Evolutionary conservation across 2,113 vertebrate species (phyloP), one percentile per base, ranked within the genome.

Genomic region (Haplochromis vanheusdeni): DNA sequence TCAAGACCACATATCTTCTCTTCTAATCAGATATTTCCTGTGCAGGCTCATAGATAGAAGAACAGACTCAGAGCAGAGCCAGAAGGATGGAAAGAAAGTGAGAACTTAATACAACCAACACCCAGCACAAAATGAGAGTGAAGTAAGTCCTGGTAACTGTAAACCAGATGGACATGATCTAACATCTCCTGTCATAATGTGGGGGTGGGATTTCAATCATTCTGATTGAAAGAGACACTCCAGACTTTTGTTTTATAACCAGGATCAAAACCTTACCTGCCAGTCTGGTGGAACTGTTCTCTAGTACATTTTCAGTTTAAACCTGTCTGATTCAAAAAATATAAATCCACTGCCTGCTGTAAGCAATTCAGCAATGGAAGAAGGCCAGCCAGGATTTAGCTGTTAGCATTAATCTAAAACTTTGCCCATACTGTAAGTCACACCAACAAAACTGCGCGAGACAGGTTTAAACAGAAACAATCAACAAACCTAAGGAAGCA

Each of bases 21-120:
- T 47, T 33, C 14, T 37, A 12, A 83, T 54, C 51, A 73, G 68
- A 85, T 51, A 9, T 12, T n/a, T 68, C 19, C 65, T 28, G 26
- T 12, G 49, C 13, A 85, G 6, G 68, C 19, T 45, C 23, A 65
- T 4, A 42, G 58, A 56, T 9, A 55, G 62, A 77, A 62, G 23
- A 37, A 33, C 2, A 16, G 54, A 73, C 54, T 33, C 37, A 86
- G 84, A 92, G 60, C 79, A 88, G 75, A 93, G 92, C 80, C 89
- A 92, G 83, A 90, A 55, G 89, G 85, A 87, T 37, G 28, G 84
- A 83, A 85, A 60, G 45, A 82, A 73, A 68, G 28, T 56, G 86
- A 87, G 83, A 87, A 55, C 3, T 14, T 87, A 23, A 73, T 21
- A 87, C 58, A 81, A 56, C 80, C 83, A 83, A 75, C 45, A 12